These are phyloP conservation scores for Xestoiulus laeticollis DNA, from an alignment of 2,888 invertebrate species.

Conservation along the genomic window DNA sequence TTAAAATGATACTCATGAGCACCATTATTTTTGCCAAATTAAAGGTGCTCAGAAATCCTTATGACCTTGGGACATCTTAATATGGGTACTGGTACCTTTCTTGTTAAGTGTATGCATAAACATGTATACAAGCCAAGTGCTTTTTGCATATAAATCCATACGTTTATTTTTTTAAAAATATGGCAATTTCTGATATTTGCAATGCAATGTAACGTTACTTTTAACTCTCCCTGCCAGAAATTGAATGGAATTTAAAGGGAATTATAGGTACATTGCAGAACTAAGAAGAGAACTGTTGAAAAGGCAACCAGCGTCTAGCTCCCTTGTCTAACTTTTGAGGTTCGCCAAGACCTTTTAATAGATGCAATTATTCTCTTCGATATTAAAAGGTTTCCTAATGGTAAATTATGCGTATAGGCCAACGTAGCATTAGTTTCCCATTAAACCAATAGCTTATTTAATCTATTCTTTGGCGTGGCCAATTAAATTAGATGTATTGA, in stretches of 20 bases:
- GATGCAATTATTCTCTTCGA: slow-evolving; percentile 30
- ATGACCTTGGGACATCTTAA: no score
- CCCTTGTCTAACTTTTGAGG: slow-evolving; percentile 13
- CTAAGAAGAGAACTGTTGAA: neutral
- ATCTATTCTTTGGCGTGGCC: slow-evolving; percentile 39
- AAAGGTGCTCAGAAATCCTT: no score
- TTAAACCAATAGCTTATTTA: slow-evolving; percentile 35
- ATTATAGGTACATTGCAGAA: neutral
- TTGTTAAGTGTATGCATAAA: no score
- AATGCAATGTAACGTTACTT: neutral
- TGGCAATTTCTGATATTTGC: neutral
- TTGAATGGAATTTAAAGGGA: no score
- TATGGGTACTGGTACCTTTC: no score
- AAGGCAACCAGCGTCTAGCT: neutral
- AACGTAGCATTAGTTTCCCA: slow-evolving; percentile 8
- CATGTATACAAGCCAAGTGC: no score
- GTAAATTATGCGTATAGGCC: slow-evolving; percentile 35
- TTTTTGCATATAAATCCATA: no score
- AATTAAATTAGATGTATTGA: slow-evolving; percentile 36
- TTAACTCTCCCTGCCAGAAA: no score
- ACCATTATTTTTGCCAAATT: no score
- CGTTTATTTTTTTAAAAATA: neutral
- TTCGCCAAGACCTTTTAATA: neutral
- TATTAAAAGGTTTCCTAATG: slow-evolving; percentile 38
- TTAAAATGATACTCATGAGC: no score